Percentiles rank a stretch among this genome's conserved stretches.
Evolutionary conservation across 2,888 invertebrate genomes (phyloP).

Genomic region (Stenolophus ochropezus): DNA sequence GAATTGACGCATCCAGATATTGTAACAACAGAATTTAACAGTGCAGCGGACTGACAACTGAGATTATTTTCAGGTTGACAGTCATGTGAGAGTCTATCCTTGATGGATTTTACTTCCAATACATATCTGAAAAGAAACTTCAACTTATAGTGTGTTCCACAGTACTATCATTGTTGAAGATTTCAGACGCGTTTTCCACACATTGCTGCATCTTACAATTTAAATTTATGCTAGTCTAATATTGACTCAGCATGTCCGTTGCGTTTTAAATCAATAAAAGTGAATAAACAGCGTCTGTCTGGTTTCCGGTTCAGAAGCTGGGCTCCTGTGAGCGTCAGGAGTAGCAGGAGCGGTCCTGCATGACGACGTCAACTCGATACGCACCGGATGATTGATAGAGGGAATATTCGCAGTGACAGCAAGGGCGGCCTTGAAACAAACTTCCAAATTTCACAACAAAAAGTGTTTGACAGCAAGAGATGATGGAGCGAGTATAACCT

Average conservation of each 20-base stretch:
- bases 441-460: background rate
- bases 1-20: too few relatives aligned
- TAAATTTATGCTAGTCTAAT: conserved; percentile 38
- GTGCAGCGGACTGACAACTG: too few relatives aligned
- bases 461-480: background rate
- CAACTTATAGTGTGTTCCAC: too few relatives aligned
- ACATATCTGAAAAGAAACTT: too few relatives aligned
- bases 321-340: background rate
- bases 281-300: conserved; percentile 55
- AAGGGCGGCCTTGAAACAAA: background rate
- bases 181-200: too few relatives aligned
- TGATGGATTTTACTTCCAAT: too few relatives aligned
- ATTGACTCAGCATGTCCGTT: conserved; percentile 25
- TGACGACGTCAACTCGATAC: background rate
- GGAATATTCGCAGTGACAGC: background rate
- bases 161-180: too few relatives aligned
- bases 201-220: too few relatives aligned
- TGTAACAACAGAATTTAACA: too few relatives aligned
- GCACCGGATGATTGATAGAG: background rate
- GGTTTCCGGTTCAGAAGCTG: conserved; percentile 51
- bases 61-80: too few relatives aligned
- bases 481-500: background rate
- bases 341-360: background rate
- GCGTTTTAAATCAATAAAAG: conserved; percentile 52
- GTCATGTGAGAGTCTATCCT: too few relatives aligned